Base-by-base conservation (phyloP, 2,888 invertebrate genomes). In the Netelia fuscicornis region DNA sequence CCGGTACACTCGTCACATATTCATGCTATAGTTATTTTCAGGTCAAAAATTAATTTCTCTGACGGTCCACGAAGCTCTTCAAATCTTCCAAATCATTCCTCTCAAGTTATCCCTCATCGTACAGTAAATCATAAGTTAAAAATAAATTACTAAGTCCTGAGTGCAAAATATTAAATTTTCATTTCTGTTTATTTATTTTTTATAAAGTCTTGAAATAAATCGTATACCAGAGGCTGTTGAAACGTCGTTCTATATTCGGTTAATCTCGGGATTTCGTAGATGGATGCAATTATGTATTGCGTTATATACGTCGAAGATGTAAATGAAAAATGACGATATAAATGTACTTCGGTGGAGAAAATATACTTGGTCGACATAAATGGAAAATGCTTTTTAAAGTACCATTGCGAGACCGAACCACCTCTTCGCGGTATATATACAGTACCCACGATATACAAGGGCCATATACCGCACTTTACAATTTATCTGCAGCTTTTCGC, bases 341-440 rank as follows among this genome's bases (percentile, higher is more conserved):
- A 64, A 25, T 44, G 62, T 64, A 44, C 70, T 56, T 72, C 48
- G 52, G 67, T 44, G n/a, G 60, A 60, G 76, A 64, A 42, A 70
- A 71, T 30, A 5, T 58, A 65, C 64, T 82, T 71, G 76, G 77
- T 58, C 65, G 52, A 71, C 2, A 72, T 71, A 71, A 60, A 71
- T 48, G 64, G 65, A 71, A 77, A 82, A 17, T 58, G 48, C 48
- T 65, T 77, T 77, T 65, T 30, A 44, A 77, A 82, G 65, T 64
- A 58, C 65, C 58, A 71, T 82, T 58, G 65, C 48, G 48, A 56
- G 48, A n/a, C 30, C 67, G 48, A 67, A 67, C 72, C 30, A 11
- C 37, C 13, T 13, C 17, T 54, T 30, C 20, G 48, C 10, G 30
- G 30, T 13, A 52, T 77, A 23, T 58, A 67, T 52, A 62, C 13